phyloP scores from a whole-genome alignment of 2,888 invertebrate species.

The Rhamnusium bicolor region DNA sequence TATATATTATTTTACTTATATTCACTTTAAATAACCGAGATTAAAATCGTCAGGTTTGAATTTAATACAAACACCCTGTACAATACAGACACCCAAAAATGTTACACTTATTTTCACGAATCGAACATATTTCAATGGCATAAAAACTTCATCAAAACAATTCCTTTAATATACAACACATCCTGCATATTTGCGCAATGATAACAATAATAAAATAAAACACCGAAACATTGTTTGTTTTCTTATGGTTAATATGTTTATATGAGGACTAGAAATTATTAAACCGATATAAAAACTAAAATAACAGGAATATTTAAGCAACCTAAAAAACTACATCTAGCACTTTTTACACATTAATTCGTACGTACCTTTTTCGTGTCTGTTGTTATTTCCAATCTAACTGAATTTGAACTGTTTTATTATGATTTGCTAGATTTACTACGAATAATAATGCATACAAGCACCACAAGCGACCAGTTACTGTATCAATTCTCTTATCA shows the following conservation, averaged over 20 bases:
- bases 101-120: neutral
- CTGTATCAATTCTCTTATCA: neutral
- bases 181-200: neutral
- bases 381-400: conserved; percentile 2
- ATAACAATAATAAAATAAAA: neutral
- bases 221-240: neutral
- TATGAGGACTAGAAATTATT: neutral
- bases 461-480: neutral
- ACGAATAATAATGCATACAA: neutral
- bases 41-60: too few species aligned
- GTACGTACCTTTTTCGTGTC: neutral
- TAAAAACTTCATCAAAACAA: neutral
- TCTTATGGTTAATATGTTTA: neutral
- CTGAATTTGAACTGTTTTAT: conserved; percentile 18
- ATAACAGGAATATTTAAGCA: neutral
- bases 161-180: neutral
- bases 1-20: too few species aligned
- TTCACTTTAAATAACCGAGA: too few species aligned
- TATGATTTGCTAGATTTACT: too few species aligned
- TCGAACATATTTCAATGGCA: neutral
- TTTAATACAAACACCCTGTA: too few species aligned
- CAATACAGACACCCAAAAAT: neutral
- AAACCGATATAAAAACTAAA: neutral
- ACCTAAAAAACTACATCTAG: neutral
- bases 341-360: neutral